Percentiles rank a stretch among this genome's conserved stretches.
These are phyloP conservation scores for Strigamia maritima DNA, from an alignment of 2,888 invertebrate species.

Conservation along the genomic window DNA sequence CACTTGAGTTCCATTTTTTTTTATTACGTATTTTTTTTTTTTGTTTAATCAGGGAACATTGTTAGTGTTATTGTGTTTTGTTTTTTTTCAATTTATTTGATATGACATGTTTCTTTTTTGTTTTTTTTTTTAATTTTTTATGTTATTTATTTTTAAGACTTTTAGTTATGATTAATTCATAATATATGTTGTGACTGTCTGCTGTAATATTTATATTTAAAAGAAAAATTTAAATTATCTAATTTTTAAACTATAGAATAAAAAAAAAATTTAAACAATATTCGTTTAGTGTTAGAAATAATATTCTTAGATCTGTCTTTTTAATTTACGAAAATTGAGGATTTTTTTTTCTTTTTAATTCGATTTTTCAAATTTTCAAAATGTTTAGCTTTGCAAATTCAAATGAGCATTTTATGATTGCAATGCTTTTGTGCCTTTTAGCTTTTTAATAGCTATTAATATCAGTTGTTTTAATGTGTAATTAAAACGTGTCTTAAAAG, in stretches of 20 bases:
- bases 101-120: neutral
- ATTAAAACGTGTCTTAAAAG: too few relatives aligned
- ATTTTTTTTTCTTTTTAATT: neutral
- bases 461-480: neutral
- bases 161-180: neutral
- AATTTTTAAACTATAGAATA: neutral
- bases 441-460: neutral
- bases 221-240: neutral
- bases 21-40: neutral
- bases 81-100: neutral
- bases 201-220: neutral
- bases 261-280: neutral
- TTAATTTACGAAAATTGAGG: neutral
- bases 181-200: neutral
- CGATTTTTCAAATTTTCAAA: neutral
- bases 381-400: neutral
- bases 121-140: neutral
- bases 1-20: neutral
- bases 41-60: neutral
- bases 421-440: constrained; percentile 29
- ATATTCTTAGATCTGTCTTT: constrained; percentile 7
- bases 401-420: neutral
- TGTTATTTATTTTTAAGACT: neutral
- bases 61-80: neutral
- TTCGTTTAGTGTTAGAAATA: neutral